Percentiles rank a stretch among this genome's conserved stretches.
phyloP scores from a whole-genome alignment of 1,140 invertebrate species.

The Geopemphigus sp. region DNA sequence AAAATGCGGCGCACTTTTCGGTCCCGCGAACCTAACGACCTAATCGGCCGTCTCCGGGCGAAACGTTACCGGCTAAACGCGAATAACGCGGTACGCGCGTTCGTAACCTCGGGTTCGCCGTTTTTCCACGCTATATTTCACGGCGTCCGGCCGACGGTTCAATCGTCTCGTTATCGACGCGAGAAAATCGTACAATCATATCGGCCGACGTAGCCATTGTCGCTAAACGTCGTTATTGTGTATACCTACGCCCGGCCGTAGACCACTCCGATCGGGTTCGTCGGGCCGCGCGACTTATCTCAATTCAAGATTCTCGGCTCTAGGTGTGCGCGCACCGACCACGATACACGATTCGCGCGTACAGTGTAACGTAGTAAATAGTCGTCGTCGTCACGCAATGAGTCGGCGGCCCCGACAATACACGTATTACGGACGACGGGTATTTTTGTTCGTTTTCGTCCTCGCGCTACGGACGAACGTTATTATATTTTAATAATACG shows the following conservation, averaged over 20 bases:
- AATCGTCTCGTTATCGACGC: background rate
- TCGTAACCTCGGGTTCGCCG: too few species aligned
- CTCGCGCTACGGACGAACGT: background rate
- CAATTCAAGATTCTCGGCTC: background rate
- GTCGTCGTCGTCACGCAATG: too few species aligned
- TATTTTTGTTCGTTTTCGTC: too few species aligned
- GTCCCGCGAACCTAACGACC: too few species aligned
- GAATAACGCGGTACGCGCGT: too few species aligned
- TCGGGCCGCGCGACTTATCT: background rate
- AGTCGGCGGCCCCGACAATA: background rate
- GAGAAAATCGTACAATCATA: background rate
- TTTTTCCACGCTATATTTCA: too few species aligned
- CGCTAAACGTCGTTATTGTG: background rate
- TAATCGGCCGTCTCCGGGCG: too few species aligned
- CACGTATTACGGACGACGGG: background rate
- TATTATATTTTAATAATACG: too few species aligned
- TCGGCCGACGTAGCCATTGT: background rate
- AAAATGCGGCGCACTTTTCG: too few species aligned
- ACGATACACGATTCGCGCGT: too few species aligned
- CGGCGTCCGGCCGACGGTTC: background rate
- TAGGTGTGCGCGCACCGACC: background rate
- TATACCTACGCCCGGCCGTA: background rate
- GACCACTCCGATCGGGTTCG: background rate
- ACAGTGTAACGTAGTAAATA: too few species aligned
- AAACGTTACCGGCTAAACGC: too few species aligned